phyloP scores from a whole-genome alignment of 1,140 invertebrate species.

The Eumaeus atala region DNA sequence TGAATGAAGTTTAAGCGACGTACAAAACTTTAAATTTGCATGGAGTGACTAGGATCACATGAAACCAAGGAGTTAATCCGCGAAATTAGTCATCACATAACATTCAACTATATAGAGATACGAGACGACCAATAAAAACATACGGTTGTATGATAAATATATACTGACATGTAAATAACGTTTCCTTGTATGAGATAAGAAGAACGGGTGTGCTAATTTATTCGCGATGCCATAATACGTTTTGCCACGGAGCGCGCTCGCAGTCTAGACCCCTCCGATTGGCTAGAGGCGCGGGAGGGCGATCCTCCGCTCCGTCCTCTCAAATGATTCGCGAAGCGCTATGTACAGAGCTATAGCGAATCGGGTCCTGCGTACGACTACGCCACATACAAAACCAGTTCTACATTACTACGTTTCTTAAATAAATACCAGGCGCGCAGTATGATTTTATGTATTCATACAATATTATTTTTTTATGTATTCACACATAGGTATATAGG shows the following conservation, averaged over 20 bases:
- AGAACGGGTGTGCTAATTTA: conserved; percentile 47
- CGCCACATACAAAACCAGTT: conserved; percentile 30
- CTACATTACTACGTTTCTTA: conserved; percentile 7
- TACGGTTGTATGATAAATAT: conserved; percentile 12
- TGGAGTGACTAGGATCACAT: conserved; percentile 15
- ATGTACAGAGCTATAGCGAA: conserved; percentile 47
- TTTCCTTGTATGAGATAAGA: conserved; percentile 25
- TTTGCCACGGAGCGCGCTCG: conserved; percentile 35
- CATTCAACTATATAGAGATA: conserved; percentile 17
- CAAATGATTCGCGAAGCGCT: conserved; percentile 64
- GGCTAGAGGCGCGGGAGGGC: conserved; percentile 56
- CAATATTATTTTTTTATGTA: not conserved
- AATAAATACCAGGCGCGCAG: conserved; percentile 30
- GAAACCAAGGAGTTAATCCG: conserved; percentile 8
- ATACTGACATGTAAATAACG: conserved; percentile 11
- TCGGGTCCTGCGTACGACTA: conserved; percentile 48
- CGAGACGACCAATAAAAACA: conserved; percentile 14
- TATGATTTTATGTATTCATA: conserved; percentile 10
- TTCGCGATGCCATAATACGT: conserved; percentile 47
- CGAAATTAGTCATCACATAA: conserved; percentile 11
- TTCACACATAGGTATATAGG: too few species aligned
- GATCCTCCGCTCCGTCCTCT: conserved; percentile 70
- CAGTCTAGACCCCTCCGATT: conserved; percentile 48
- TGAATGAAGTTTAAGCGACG: conserved; percentile 25
- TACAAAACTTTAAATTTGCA: conserved; percentile 43